These are phyloP conservation scores for Rhagologus leucostigma DNA, from an alignment of 2,113 vertebrate species.

Conservation along the genomic window DNA sequence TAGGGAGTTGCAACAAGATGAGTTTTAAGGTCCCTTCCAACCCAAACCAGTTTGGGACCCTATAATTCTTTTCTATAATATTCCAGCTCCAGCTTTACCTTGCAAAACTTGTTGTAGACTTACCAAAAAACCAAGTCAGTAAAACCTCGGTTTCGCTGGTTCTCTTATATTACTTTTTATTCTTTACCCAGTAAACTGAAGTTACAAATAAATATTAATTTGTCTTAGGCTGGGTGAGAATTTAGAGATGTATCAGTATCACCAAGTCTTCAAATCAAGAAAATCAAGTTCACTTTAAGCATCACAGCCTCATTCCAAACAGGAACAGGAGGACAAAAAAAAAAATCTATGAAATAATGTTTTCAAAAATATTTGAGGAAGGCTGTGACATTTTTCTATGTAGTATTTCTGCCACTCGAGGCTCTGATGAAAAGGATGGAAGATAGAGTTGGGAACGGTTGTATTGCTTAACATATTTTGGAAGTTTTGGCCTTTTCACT, in stretches of 20 bases:
- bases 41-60: neutral
- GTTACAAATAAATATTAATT: neutral
- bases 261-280: neutral
- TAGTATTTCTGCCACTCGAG: accelerated
- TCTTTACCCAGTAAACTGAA: neutral
- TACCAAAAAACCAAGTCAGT: neutral
- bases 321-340: neutral
- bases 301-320: neutral
- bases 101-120: neutral
- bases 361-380: neutral
- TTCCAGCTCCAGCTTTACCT: neutral
- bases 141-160: neutral
- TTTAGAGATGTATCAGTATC: neutral
- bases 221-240: neutral
- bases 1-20: neutral
- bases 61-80: neutral
- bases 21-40: neutral
- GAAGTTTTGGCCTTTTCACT: neutral
- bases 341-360: accelerated
- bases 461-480: accelerated
- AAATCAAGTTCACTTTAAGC: neutral
- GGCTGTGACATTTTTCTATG: neutral
- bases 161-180: neutral
- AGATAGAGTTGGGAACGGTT: accelerated
- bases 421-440: neutral